Evolutionary conservation across 1,140 invertebrate genomes (phyloP).

Genomic region (Antheraea pernyi): DNA sequence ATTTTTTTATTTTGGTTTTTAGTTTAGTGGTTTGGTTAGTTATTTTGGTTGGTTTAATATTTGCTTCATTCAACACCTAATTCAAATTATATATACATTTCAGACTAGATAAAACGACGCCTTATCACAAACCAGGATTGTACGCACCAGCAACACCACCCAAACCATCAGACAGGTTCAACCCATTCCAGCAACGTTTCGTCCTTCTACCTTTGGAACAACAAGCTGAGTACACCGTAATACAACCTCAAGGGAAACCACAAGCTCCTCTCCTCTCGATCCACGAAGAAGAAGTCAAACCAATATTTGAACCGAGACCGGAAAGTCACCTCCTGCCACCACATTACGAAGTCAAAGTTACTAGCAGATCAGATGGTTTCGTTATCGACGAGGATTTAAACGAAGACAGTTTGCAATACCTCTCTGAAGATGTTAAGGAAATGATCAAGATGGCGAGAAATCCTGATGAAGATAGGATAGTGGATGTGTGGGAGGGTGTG

Average conservation of each 20-base stretch:
- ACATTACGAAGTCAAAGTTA: constrained; percentile 46
- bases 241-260: constrained; percentile 47
- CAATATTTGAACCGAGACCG: constrained; percentile 58
- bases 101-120: constrained; percentile 67
- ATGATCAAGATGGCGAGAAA: constrained; percentile 65
- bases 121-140: constrained; percentile 75
- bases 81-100: constrained; percentile 23
- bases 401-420: constrained; percentile 71
- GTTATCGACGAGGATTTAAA: constrained; percentile 40
- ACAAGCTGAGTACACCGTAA: constrained; percentile 53
- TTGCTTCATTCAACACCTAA: not conserved
- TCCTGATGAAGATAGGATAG: constrained; percentile 55
- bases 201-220: constrained; percentile 47
- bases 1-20: too few relatives aligned
- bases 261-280: constrained; percentile 56
- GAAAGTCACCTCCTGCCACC: constrained; percentile 49
- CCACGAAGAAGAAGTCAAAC: constrained; percentile 58
- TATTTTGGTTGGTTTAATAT: too few relatives aligned
- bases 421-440: constrained; percentile 65
- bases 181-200: constrained; percentile 33
- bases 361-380: constrained; percentile 47
- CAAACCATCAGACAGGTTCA: constrained; percentile 48
- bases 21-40: too few relatives aligned
- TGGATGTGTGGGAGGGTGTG: constrained; percentile 55
- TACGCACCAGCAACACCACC: constrained; percentile 74